Base-by-base conservation (phyloP, 1,140 invertebrate genomes). In the Calephelis virginiensis region DNA sequence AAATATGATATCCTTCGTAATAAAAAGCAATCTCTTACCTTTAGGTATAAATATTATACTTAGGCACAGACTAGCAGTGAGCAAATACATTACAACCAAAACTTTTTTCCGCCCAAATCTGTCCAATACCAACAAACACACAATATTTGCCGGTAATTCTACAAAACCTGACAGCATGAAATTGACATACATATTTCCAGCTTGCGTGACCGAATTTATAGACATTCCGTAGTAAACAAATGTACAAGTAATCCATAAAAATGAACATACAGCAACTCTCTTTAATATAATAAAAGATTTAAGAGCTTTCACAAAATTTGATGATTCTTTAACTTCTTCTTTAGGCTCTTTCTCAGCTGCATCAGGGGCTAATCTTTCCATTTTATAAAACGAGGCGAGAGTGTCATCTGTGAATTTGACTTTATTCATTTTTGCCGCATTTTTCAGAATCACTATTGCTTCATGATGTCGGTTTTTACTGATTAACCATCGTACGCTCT, bases 401-500 rank as follows among this genome's bases (percentile, higher is more conserved):
- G 91, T 80, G 48, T 93, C 88, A 28, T 94, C 92, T 7, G 92
- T 91, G 40, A 94, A 73, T 43, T 91, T 78, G 0, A 93, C 92
- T 48, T 94, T 93, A 73, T 97, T 97, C 63, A 95, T 93, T 74
- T 92, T 93, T 0, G 95, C 94, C 13, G 94, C 94, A 75, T 92
- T 93, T 1, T 91, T 90, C 10, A 95, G 78, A 47, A 95, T 92
- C 11, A 80, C 80, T 53, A 91, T 90, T 6, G 94, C 95, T 74
- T 95, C 93, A 3, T 77, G 63, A 2, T 78, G 67, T 10, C 80
- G 72, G 10, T 83, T 84, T 72, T 95, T 94, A n/a, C 94, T 94
- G 47, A 97, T 77, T 5, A 97, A 87, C 96, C 96, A 97, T 76
- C 96, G 89, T 38, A 94, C 89, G 62, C 94, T 95, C 83, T 95